Evolutionary conservation across 2,888 invertebrate genomes (phyloP), one percentile per base, ranked within the genome.

Genomic region (Acrobasis repandana): DNA sequence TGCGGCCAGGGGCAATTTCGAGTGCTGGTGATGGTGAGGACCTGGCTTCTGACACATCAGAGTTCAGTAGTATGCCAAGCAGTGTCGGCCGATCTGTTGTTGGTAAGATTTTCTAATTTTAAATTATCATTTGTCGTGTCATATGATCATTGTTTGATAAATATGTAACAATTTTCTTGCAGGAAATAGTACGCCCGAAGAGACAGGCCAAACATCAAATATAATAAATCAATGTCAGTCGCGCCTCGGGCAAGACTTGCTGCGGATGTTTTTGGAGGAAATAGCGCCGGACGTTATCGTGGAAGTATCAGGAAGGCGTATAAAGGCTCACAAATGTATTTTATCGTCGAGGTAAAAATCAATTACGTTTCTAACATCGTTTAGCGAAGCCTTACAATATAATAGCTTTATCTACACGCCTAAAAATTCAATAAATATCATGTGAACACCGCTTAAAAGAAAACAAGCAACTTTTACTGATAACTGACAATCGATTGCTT

Each of bases 311-410:
- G 97, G 97, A 0, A 94, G 96, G 57, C 94, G 96, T 58, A 95
- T 98, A 57, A 95, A 95, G 79, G 98, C 98, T 1, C 98, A 98
- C 81, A 97, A 97, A 85, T 98, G 98, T 82, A 97, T 98, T 75
- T 89, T 98, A 65, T 96, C 97, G 58, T 97, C 98, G 14, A 93
- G 92, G 92, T 90, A 75, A 60, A 38, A 66, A 3, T 28, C 6
- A 5, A 1, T 6, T 5, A 28, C 28, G 6, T 28, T 4, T 6
- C 4, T 28, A 28, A 28, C 28, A 28, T 28, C 28, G 6, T n/a
- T n/a, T n/a, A n/a, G n/a, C n/a, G n/a, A n/a, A n/a, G n/a, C n/a
- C n/a, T n/a, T n/a, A n/a, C n/a, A n/a, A n/a, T n/a, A n/a, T n/a
- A n/a, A n/a, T n/a, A n/a, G n/a, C n/a, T n/a, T n/a, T n/a, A n/a